Percentiles rank a stretch among this genome's conserved stretches.
Conservation (phyloP, 2,113 vertebrate species). For the Boulengeromyrus knoepffleri region DNA sequence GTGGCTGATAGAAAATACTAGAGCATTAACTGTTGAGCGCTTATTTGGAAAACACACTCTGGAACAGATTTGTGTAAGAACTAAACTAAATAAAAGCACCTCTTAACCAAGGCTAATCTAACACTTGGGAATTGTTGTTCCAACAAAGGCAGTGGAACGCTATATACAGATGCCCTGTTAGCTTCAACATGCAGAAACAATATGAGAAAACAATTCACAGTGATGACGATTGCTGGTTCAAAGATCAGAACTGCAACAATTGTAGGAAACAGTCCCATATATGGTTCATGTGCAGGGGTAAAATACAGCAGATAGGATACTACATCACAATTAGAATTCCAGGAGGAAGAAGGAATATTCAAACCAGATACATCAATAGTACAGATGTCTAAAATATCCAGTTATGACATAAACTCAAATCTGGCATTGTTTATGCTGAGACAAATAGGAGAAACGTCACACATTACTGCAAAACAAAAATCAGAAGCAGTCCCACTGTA, state of each 20-base stretch:
- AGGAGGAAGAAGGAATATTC: background rate
- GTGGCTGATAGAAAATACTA: background rate
- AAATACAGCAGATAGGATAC: background rate
- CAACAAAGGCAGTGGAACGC: background rate
- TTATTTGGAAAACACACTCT: background rate
- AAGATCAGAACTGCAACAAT: background rate
- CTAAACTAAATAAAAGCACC: background rate
- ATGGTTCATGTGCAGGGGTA: background rate
- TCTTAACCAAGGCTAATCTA: background rate
- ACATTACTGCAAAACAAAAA: background rate
- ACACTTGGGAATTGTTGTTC: background rate
- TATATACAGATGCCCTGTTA: background rate
- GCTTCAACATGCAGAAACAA: background rate
- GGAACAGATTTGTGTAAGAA: background rate
- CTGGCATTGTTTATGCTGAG: background rate
- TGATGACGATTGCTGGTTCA: background rate
- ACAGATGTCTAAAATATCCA: background rate
- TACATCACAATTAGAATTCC: background rate
- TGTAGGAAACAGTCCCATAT: background rate
- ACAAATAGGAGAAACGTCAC: background rate
- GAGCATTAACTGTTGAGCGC: background rate
- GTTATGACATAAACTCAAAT: constrained; percentile 1
- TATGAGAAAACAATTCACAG: background rate
- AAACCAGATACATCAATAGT: background rate
- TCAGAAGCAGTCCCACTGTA: background rate